Base-by-base conservation (phyloP, 2,888 invertebrate species). In the Empis livida region DNA sequence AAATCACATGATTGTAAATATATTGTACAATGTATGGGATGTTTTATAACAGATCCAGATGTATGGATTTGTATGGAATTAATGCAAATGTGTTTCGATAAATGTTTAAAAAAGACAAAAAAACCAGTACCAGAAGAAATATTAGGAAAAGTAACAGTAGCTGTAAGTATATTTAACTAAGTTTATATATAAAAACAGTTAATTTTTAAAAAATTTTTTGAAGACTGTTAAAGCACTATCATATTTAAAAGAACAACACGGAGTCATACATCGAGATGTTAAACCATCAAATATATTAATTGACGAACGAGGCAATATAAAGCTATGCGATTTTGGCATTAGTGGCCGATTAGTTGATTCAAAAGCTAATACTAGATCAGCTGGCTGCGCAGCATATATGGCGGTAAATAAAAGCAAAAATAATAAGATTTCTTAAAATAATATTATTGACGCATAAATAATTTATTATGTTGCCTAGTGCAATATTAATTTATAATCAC, bases 61-160 rank as follows among this genome's bases (percentile, higher is more conserved):
- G 96, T 99, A 1, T 97, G 97, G 94, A 97, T 99, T 64, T 99
- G 97, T 68, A 99, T 99, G 99, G 99, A 99, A 72, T 76, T 97
- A 56, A 99, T 99, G 99, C 86, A 93, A 13, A 94, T 95, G 16
- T 99, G 99, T 72, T 87, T 99, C 64, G 99, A 99, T 68, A 97
- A 97, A 73, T 73, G 99, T 61, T 75, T 96, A 51, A 93, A 92
- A 69, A 73, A 82, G 57, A 75, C 88, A 37, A 82, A 84, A 52
- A 79, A 80, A 55, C 86, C 94, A n/a, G 88, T 99, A 62, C 97
- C 97, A 5, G 97, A 99, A 73, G 78, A 80, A 58, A 93, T 99
- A 62, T 75, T 99, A 55, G 97, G 97, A 57, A 96, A 96, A 76
- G 91, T 99, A 56, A 91, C 95, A 51, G 87, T 95, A 53, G 93